Evolutionary conservation across 2,113 vertebrate species (phyloP).

Genomic region (Antechinus stuartii): DNA sequence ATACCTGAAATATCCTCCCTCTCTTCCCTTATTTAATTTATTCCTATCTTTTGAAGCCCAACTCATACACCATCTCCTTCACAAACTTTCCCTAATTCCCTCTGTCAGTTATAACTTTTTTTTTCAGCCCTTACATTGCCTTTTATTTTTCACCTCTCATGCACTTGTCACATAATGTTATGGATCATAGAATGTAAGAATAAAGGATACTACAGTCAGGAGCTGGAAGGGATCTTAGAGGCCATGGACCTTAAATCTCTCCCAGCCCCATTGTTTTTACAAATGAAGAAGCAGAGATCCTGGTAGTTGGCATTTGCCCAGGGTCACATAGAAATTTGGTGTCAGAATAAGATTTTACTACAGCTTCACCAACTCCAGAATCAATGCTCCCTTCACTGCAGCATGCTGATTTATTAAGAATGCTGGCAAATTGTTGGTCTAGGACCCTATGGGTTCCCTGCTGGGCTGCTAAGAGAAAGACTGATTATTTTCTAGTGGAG

Average conservation of each 20-base stretch:
- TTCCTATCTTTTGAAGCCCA: background rate
- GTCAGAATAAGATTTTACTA: background rate
- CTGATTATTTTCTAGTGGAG: background rate
- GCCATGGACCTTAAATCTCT: background rate
- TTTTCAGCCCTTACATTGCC: background rate
- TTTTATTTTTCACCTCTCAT: background rate
- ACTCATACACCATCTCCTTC: background rate
- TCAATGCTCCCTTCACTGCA: background rate
- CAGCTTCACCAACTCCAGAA: background rate
- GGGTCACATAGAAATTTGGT: background rate
- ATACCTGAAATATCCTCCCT: background rate
- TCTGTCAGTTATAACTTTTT: background rate
- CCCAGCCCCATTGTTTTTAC: background rate
- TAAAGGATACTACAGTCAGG: background rate
- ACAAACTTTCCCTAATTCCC: background rate
- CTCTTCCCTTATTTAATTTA: background rate
- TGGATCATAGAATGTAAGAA: background rate
- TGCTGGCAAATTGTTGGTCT: background rate
- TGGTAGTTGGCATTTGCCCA: background rate
- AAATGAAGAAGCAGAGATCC: background rate
- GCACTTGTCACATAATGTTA: background rate
- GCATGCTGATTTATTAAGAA: background rate
- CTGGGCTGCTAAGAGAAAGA: background rate
- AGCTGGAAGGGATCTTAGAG: background rate
- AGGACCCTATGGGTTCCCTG: background rate